A percentile compares a stretch with the other conserved stretches of the same genome.
phyloP scores from a whole-genome alignment of 2,113 vertebrate species.

The Opisthocomus hoazin region DNA sequence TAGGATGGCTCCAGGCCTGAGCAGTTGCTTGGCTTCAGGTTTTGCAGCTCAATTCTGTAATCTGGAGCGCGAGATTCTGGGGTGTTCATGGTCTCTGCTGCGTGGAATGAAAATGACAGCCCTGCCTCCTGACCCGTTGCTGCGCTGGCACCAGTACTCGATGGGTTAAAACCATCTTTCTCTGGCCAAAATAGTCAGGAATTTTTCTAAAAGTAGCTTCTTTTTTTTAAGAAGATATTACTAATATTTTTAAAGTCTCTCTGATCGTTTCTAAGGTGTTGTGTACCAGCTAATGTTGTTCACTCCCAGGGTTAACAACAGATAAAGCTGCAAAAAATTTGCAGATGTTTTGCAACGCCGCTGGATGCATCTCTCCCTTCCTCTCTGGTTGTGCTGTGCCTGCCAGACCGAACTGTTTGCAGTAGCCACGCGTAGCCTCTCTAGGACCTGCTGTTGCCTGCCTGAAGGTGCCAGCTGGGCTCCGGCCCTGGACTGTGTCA shows the following conservation, averaged over 20 bases:
- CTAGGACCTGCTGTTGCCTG: not conserved
- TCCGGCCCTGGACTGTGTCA: not conserved
- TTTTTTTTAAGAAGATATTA: not conserved
- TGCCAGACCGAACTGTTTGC: not conserved
- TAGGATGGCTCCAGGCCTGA: not conserved
- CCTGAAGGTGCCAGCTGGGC: not conserved
- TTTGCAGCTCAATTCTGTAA: not conserved
- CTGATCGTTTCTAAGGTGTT: not conserved
- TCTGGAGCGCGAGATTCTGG: not conserved
- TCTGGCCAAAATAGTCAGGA: not conserved
- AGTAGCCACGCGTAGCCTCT: not conserved
- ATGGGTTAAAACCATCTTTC: not conserved
- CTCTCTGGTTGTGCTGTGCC: not conserved
- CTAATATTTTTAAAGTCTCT: not conserved
- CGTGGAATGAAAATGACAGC: not conserved
- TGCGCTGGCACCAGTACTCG: not conserved
- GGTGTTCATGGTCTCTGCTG: not conserved
- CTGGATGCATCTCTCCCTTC: not conserved
- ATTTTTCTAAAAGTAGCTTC: not conserved
- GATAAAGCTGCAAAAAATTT: not conserved
- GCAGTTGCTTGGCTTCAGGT: not conserved
- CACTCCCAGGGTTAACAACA: not conserved
- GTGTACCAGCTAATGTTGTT: not conserved
- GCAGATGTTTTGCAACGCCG: not conserved
- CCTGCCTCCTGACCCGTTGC: not conserved